These are phyloP conservation scores for Oplegnathus fasciatus DNA, from an alignment of 2,113 vertebrate genomes.

Conservation along the genomic window DNA sequence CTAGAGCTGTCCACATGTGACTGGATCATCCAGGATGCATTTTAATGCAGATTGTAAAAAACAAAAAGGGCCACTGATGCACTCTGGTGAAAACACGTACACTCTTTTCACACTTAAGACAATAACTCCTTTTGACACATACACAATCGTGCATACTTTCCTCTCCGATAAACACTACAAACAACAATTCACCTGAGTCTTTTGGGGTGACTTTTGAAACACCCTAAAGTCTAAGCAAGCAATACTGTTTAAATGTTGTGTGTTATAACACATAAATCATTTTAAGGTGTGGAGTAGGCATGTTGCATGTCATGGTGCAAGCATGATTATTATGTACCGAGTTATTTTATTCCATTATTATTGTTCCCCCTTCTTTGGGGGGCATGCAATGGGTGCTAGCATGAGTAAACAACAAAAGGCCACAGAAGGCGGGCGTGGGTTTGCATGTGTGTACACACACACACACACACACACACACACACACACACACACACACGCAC, in stretches of 20 bases:
- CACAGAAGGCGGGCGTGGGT: background rate
- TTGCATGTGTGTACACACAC: background rate
- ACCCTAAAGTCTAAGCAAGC: slow-evolving; percentile 11
- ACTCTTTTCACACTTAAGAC: slow-evolving; percentile 21
- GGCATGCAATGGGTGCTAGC: background rate
- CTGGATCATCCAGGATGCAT: slow-evolving; percentile 11
- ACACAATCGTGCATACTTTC: slow-evolving; percentile 42
- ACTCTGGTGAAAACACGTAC: slow-evolving; percentile 27
- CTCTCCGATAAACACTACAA: slow-evolving; percentile 36
- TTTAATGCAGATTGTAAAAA: slow-evolving; percentile 16
- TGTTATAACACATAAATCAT: background rate
- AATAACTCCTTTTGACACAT: slow-evolving; percentile 13
- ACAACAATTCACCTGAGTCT: slow-evolving; percentile 29
- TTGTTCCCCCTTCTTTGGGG: background rate
- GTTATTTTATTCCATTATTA: background rate
- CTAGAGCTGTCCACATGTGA: background rate
- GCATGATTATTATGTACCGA: background rate
- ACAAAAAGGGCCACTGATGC: slow-evolving; percentile 16
- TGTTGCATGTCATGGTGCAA: background rate
- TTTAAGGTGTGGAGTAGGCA: background rate
- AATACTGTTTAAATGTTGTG: background rate
- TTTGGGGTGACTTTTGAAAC: slow-evolving; percentile 24
- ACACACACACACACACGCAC: too few species aligned
- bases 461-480: too few species aligned
- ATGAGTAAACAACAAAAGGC: slow-evolving; percentile 1